phyloP scores from a whole-genome alignment of 1,140 invertebrate species.

The Oppia nitens region DNA sequence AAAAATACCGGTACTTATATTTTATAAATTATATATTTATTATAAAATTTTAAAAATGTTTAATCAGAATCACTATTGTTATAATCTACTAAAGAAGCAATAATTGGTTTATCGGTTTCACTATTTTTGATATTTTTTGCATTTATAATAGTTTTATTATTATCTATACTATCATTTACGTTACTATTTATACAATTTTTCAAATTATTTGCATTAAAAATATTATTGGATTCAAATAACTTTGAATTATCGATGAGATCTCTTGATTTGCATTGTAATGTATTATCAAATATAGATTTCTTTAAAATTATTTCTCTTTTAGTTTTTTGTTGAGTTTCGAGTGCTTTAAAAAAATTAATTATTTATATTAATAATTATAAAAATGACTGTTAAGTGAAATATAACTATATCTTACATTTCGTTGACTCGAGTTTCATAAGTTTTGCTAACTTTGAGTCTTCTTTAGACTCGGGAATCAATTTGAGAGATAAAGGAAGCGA shows the following conservation, averaged over 20 bases:
- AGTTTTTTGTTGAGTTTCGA: constrained; percentile 13
- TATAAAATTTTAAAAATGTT: too few species aligned
- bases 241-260: not conserved
- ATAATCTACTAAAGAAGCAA: not conserved
- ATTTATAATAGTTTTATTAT: too few species aligned
- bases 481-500: constrained; percentile 9
- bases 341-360: constrained; percentile 6
- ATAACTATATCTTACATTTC: constrained; percentile 9
- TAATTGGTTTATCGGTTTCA: not conserved
- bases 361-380: not conserved
- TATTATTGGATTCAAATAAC: not conserved
- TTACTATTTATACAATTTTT: not conserved
- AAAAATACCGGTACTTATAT: too few species aligned
- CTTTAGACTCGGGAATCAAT: constrained; percentile 49
- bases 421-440: constrained; percentile 46
- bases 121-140: not conserved
- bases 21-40: too few species aligned
- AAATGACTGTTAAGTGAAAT: not conserved
- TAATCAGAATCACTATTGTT: not conserved
- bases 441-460: constrained; percentile 58
- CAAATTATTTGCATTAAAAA: not conserved
- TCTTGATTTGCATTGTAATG: not conserved
- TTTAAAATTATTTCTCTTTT: constrained; percentile 18
- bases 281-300: constrained; percentile 11
- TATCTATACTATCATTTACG: not conserved